Evolutionary conservation across 2,888 invertebrate species (phyloP).

Genomic region (Geotrupes spiniger): DNA sequence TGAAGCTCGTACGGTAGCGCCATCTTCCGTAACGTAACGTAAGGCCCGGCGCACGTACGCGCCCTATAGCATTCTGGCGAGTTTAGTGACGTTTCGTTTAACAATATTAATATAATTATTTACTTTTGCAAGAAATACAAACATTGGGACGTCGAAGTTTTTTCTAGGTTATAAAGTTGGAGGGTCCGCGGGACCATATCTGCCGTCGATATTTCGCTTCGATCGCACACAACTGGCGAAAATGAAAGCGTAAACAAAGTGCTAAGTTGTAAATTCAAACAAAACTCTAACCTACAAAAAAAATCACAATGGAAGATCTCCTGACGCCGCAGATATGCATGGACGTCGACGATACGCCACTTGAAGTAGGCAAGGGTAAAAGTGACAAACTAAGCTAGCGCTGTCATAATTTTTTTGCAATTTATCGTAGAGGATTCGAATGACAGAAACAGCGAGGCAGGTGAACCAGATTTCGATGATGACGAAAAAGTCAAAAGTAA

Average conservation of each 20-base stretch:
- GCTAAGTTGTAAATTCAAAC: too few relatives aligned
- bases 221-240: background rate
- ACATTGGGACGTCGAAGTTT: background rate
- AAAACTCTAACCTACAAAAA: too few relatives aligned
- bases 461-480: conserved; percentile 16
- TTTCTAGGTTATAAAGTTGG: background rate
- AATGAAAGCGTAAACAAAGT: conserved; percentile 3
- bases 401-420: conserved; percentile 7
- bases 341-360: conserved; percentile 42
- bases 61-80: too few relatives aligned
- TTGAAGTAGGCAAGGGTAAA: conserved; percentile 24
- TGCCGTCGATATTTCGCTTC: too few relatives aligned
- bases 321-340: conserved; percentile 46
- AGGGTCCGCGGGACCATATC: background rate
- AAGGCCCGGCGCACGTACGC: too few relatives aligned
- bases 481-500: conserved; percentile 27
- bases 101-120: too few relatives aligned
- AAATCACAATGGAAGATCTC: conserved; percentile 27
- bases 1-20: too few relatives aligned
- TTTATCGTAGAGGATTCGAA: conserved; percentile 14
- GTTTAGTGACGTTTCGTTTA: too few relatives aligned
- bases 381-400: conserved; percentile 3
- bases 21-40: too few relatives aligned
- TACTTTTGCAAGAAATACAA: too few relatives aligned
- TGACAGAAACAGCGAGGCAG: conserved; percentile 17